Evolutionary conservation across 2,888 invertebrate species (phyloP), one percentile per base, ranked within the genome.

Genomic region (Amaurobius ferox): DNA sequence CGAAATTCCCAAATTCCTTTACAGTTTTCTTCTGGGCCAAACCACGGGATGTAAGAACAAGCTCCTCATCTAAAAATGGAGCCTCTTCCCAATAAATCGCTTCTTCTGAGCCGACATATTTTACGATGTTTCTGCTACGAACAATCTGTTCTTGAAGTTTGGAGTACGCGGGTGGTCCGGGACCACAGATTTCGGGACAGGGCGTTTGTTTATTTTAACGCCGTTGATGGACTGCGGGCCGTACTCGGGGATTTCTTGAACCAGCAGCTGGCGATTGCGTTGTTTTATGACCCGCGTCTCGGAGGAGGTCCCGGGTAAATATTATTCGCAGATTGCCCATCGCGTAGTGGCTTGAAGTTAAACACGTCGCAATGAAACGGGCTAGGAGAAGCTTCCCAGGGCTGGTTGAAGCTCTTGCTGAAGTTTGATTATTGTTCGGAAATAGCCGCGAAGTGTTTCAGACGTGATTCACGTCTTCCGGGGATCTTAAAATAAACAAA

Each of bases 51-150:
- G 55, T 23, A 3, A 3, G 16, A 55, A 16, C 19, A 13, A 26
- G 26, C 32, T 66, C 30, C 32, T 32, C 7, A 7, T 32, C 71
- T 71, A 79, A 71, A 79, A 79, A 71, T 71, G 70, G 62, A 70
- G 29, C 26, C 16, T 28, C 39, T 67, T 40, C 39, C 29, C 61
- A 67, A 81, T 74, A 81, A 81, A 81, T 81, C 48, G 67, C 68
- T 29, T n/a, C 70, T 40, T 61, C 72, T 35, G 30, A 35, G 72
- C 61, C 55, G 76, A 76, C 61, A 70, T 64, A 83, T 83, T 83
- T 83, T 83, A 81, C 76, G 81, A 83, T 83, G 81, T 83, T 83
- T 81, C 64, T 83, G 81, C 76, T 68, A 83, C 44, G 81, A 83
- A 83, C 81, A 83, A 83, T 83, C 81, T 83, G 81, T 70, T 83